A percentile compares a stretch with the other conserved stretches of the same genome.
Conservation (phyloP, 2,797 vertebrate genomes). For the Cuniculus paca region DNA sequence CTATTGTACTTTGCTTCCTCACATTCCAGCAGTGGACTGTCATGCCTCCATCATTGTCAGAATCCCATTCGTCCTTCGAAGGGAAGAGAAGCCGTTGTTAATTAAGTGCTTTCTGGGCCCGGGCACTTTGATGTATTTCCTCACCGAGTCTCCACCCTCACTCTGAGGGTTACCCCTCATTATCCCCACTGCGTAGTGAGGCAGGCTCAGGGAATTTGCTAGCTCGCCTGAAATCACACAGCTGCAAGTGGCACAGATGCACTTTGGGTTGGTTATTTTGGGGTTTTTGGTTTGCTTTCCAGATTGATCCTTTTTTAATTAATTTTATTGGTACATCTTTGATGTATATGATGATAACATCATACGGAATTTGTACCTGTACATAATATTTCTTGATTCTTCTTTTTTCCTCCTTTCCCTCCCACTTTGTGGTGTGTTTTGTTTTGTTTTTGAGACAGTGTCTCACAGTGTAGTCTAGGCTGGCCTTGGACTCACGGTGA, state of each 20-base stretch:
- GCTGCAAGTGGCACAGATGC: slow-evolving; percentile 20
- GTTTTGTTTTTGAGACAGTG: not conserved
- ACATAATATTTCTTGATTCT: not conserved
- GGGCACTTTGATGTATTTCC: slow-evolving; percentile 9
- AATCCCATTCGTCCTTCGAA: slow-evolving; percentile 57
- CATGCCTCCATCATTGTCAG: slow-evolving; percentile 58
- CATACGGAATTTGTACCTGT: not conserved
- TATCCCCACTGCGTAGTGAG: slow-evolving; percentile 4
- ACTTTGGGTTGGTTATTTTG: not conserved
- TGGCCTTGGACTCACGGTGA: not conserved
- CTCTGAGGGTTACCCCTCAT: not conserved
- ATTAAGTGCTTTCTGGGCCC: slow-evolving; percentile 11
- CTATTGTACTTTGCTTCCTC: slow-evolving; percentile 44
- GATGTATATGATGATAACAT: not conserved
- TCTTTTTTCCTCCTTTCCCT: not conserved
- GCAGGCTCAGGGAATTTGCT: slow-evolving; percentile 52
- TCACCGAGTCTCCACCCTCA: slow-evolving; percentile 5
- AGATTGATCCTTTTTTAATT: not conserved
- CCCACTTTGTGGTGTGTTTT: not conserved
- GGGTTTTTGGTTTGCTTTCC: not conserved
- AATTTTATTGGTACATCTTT: not conserved
- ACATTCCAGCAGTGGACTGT: slow-evolving; percentile 11
- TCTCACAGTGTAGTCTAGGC: not conserved
- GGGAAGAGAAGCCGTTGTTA: slow-evolving; percentile 37
- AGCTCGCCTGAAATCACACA: slow-evolving; percentile 22